Base-by-base conservation (phyloP, 2,113 vertebrate species). In the Gallinago undulata region DNA sequence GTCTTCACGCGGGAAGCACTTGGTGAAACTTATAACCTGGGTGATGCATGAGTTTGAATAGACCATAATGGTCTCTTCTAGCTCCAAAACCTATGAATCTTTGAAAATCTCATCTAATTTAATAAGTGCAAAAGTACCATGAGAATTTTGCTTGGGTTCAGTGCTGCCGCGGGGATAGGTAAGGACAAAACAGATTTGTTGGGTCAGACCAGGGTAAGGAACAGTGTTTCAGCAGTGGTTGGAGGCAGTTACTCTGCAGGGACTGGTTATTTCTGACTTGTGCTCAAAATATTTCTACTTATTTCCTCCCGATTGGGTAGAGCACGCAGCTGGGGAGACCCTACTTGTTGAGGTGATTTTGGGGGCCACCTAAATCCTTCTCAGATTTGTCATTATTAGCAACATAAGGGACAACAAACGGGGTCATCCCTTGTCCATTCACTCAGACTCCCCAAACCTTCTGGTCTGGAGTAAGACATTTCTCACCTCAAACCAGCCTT, bases 191-290 rank as follows among this genome's bases (percentile, higher is more conserved):
- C 31, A 19, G 59, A 11, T 21, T 11, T 0, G 0, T 9, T 72
- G 63, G 68, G 23, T 43, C 1, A 0, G 67, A 37, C 15, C 68
- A 24, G n/a, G 0, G 0, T 56, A 10, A 63, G 64, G 30, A 67
- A 31, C 16, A 7, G 16, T 7, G 35, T 25, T 63, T 35, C 47
- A 43, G 31, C 33, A 14, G 53, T 8, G 31, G 6, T 13, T 68
- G 39, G 19, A 63, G 60, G 39, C 11, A 23, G 17, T 45, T 33
- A 21, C 37, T 72, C 70, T n/a, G 48, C n/a, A 41, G 70, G 62
- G 21, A 25, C 25, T 67, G 55, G 14, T 57, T 33, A 11, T 28
- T 73, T 82, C 47, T 72, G 11, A 41, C 7, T 60, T 45, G 8
- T 68, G 48, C 48, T 82, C 53, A 63, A 37, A 48, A 3, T 55